Percentiles rank a stretch among this genome's conserved stretches.
Conservation (phyloP, 2,888 invertebrate species). For the Aspidiotus destructor region DNA sequence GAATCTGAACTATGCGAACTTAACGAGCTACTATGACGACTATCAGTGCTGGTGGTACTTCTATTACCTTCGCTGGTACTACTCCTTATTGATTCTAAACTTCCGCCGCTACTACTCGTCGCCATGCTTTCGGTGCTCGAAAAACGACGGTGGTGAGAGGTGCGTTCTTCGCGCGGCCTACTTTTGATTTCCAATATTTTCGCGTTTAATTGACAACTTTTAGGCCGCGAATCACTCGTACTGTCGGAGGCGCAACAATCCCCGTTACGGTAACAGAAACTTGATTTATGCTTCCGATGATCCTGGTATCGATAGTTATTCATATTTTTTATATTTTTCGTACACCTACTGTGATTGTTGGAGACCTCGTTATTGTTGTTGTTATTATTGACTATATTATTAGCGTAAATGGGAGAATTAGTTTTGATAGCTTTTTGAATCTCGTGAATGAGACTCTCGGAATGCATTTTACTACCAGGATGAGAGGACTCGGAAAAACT, state of each 20-base stretch:
- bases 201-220: conserved; percentile 40
- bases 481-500: conserved; percentile 34
- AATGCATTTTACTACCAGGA: conserved; percentile 8
- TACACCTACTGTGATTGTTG: background rate
- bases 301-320: conserved; percentile 5
- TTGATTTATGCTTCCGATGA: conserved; percentile 6
- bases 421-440: background rate
- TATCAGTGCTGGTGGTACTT: conserved; percentile 75
- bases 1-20: conserved; percentile 81
- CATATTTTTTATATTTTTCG: conserved; percentile 10
- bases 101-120: conserved; percentile 69
- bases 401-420: background rate
- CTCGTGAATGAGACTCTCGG: conserved; percentile 6
- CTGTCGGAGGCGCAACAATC: conserved; percentile 46
- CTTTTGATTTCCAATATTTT: conserved; percentile 54
- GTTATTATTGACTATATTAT: conserved; percentile 4
- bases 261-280: conserved; percentile 13
- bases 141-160: conserved; percentile 51
- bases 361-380: conserved; percentile 4
- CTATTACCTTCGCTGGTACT: conserved; percentile 79
- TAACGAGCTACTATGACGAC: conserved; percentile 69
- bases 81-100: conserved; percentile 77
- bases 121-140: conserved; percentile 81
- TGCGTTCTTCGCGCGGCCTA: conserved; percentile 49
- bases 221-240: conserved; percentile 49